Evolutionary conservation across 2,113 vertebrate genomes (phyloP).

Genomic region (Cariama cristata): DNA sequence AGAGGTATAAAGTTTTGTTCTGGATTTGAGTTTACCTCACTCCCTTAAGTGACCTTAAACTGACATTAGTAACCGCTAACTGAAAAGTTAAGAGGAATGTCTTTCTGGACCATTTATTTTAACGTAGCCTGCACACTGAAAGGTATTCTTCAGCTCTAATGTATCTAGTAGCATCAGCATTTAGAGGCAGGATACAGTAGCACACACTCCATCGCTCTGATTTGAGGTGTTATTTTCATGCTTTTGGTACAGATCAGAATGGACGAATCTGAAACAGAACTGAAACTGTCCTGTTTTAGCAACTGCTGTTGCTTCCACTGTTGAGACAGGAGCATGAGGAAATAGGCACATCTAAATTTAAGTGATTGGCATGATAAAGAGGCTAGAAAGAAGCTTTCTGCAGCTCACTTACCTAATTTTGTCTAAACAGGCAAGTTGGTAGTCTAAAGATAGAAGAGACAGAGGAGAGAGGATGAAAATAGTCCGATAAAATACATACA

Average conservation of each 20-base stretch:
- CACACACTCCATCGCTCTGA: fast-evolving
- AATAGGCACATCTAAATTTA: not conserved
- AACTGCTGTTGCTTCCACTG: not conserved
- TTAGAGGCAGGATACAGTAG: not conserved
- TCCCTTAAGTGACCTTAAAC: not conserved
- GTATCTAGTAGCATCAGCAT: not conserved
- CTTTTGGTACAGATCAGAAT: not conserved
- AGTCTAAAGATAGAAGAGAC: not conserved
- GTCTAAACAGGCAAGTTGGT: not conserved
- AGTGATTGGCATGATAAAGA: not conserved
- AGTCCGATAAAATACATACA: not conserved
- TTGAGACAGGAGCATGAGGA: not conserved
- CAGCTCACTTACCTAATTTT: not conserved
- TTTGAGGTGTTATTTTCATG: not conserved
- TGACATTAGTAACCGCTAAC: not conserved
- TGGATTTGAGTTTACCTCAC: not conserved
- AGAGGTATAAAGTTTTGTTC: not conserved
- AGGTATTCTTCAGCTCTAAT: not conserved
- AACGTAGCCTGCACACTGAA: not conserved
- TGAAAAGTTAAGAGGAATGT: not conserved
- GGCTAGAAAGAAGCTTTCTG: not conserved
- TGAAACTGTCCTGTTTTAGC: not conserved
- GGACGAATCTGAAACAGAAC: not conserved
- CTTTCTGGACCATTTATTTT: not conserved
- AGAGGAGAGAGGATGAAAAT: not conserved